These are phyloP conservation scores for Silurus meridionalis DNA, from an alignment of 2,113 vertebrate species.

Conservation along the genomic window DNA sequence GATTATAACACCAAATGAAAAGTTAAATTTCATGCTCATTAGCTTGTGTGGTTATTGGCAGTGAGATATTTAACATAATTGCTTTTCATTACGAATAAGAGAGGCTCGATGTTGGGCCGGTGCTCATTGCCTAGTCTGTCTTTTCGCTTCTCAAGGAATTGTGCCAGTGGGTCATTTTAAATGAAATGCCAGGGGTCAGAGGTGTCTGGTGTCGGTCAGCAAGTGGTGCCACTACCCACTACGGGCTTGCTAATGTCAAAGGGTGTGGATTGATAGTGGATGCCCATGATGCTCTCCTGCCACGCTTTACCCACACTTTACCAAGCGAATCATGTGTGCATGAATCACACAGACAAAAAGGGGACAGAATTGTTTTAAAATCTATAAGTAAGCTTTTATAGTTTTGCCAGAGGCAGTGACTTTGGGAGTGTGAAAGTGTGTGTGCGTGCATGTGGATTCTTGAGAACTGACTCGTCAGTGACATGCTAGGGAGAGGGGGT, in stretches of 20 bases:
- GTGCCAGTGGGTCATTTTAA: slow-evolving; percentile 45
- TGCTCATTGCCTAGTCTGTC: slow-evolving; percentile 44
- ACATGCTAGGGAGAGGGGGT: slow-evolving; percentile 28
- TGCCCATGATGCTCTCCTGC: slow-evolving; percentile 20
- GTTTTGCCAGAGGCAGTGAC: not conserved
- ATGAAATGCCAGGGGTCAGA: slow-evolving; percentile 71
- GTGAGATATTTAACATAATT: not conserved
- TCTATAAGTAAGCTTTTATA: not conserved
- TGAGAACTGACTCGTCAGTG: not conserved
- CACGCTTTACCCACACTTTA: not conserved
- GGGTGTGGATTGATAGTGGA: slow-evolving; percentile 27
- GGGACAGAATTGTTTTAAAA: too few relatives aligned
- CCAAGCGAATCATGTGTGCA: not conserved
- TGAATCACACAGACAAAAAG: not conserved
- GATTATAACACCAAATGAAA: not conserved
- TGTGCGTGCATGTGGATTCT: not conserved
- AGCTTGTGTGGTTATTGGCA: not conserved
- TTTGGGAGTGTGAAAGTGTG: slow-evolving; percentile 2
- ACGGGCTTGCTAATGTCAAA: slow-evolving; percentile 50
- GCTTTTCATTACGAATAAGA: not conserved
- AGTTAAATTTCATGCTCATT: not conserved
- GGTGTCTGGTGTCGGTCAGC: slow-evolving; percentile 62
- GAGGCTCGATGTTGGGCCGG: not conserved
- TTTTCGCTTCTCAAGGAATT: slow-evolving; percentile 24
- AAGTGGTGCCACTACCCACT: slow-evolving; percentile 35